Evolutionary conservation across 2,888 invertebrate species (phyloP).

Genomic region (Eupelmus urozonus): DNA sequence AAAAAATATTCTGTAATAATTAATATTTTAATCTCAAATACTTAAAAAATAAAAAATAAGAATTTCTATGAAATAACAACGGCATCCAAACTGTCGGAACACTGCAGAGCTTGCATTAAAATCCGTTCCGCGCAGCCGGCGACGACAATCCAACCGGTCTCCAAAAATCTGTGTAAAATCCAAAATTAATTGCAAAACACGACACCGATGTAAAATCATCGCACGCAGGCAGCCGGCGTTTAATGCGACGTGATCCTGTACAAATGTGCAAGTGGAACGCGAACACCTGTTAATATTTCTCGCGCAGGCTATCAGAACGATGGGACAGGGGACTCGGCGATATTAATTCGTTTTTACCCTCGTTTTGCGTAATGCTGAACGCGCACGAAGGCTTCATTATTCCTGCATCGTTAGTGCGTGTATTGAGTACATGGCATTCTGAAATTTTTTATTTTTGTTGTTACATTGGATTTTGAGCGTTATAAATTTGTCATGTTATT

Average conservation of each 20-base stretch:
- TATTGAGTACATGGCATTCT: no score
- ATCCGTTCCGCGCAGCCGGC: not conserved
- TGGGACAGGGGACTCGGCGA: slow-evolving; percentile 7
- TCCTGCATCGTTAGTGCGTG: no score
- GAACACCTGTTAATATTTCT: slow-evolving; percentile 29
- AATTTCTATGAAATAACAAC: not conserved
- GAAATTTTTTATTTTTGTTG: no score
- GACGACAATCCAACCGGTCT: slow-evolving; percentile 31
- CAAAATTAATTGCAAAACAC: slow-evolving; percentile 49
- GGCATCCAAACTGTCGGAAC: slow-evolving; percentile 3
- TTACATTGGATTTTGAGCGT: no score
- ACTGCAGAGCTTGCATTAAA: not conserved
- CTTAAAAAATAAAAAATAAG: no score
- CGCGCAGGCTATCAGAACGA: no score
- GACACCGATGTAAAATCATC: slow-evolving; percentile 31
- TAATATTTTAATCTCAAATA: no score
- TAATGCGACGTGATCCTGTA: not conserved
- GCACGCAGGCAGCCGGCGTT: slow-evolving; percentile 1
- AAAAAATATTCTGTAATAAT: no score
- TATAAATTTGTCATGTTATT: no score
- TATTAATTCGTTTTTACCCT: slow-evolving; percentile 30
- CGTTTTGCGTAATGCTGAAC: slow-evolving; percentile 1
- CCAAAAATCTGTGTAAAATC: slow-evolving; percentile 40
- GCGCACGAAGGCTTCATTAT: no score
- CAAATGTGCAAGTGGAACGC: not conserved